Conservation (phyloP, 2,888 invertebrate genomes). For the Hirtodrosophila histrioides region DNA sequence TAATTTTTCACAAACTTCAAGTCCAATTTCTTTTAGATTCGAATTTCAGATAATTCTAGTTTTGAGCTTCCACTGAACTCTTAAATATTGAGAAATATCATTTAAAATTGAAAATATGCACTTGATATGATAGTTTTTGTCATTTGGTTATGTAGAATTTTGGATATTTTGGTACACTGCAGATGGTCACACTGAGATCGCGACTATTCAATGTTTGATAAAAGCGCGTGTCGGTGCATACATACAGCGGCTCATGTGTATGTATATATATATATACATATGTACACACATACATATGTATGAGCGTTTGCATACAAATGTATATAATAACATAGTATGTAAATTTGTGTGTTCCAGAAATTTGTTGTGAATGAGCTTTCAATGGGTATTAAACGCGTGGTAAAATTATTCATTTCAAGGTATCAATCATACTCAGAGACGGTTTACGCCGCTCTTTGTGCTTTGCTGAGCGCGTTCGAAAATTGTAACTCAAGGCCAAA, state of each 20-base stretch:
- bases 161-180: neutral
- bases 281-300: neutral
- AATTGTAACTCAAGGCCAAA: constrained; percentile 37
- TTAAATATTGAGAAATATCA: too few relatives aligned
- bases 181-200: constrained; percentile 29
- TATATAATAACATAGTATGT: neutral
- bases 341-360: constrained; percentile 5
- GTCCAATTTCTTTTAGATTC: too few relatives aligned
- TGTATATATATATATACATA: too few relatives aligned
- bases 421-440: constrained; percentile 23
- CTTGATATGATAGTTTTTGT: neutral
- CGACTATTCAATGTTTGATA: constrained; percentile 12
- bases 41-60: too few relatives aligned
- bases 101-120: too few relatives aligned
- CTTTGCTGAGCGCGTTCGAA: constrained; percentile 4
- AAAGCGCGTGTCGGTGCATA: constrained; percentile 24
- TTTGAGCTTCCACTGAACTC: too few relatives aligned
- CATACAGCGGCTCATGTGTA: too few relatives aligned
- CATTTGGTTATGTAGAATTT: constrained; percentile 15
- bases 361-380: constrained; percentile 22
- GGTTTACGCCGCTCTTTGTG: too few relatives aligned
- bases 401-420: constrained; percentile 27
- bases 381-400: constrained; percentile 35
- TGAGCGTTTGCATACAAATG: constrained; percentile 4
- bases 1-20: too few relatives aligned